Evolutionary conservation across 2,113 vertebrate genomes (phyloP), one percentile per base, ranked within the genome.

Genomic region (Stomatorhinus ivindoensis): DNA sequence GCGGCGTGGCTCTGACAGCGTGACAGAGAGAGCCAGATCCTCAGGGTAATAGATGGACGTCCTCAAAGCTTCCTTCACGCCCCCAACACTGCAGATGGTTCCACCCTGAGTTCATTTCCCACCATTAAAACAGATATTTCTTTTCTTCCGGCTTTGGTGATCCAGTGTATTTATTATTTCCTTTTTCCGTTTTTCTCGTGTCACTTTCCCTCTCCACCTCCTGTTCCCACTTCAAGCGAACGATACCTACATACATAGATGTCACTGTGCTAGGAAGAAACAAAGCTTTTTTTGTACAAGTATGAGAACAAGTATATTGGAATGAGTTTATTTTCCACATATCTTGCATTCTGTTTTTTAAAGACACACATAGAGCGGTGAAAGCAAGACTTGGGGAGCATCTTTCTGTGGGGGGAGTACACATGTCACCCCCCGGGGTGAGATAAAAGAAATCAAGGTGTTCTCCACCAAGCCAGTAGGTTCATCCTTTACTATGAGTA

Each of bases 1-100:
- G 95, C 94, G 93, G 92, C 94, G 92, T 94, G 93, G 92, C 80
- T 92, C 93, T 95, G 95, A 95, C 95, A 95, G 95, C 94, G 94
- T 95, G 95, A 95, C 96, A 95, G 95, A 95, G 94, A 93, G 92
- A 93, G 93, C 93, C 93, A 94, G 92, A 94, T 93, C 92, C 92
- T 93, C 91, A 88, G 92, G 93, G 94, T 96, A 96, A 96, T 95
- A 94, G 95, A 96, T 96, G 95, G 95, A 93, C 94, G 93, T 93
- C 93, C 93, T 96, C 95, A 96, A 95, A 95, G 95, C 76, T 31
- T 65, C 31, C 91, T 90, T 91, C 92, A 91, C 84, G 89, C 76
- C 89, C 88, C 35, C 61, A 31, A 9, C 47, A 15, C 82, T 76
- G 46, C 27, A 39, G 21, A 48, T 11, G 17, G 5, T 88, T n/a